Base-by-base conservation (phyloP, 2,797 vertebrate species). In the Cirrhinus mrigala region DNA sequence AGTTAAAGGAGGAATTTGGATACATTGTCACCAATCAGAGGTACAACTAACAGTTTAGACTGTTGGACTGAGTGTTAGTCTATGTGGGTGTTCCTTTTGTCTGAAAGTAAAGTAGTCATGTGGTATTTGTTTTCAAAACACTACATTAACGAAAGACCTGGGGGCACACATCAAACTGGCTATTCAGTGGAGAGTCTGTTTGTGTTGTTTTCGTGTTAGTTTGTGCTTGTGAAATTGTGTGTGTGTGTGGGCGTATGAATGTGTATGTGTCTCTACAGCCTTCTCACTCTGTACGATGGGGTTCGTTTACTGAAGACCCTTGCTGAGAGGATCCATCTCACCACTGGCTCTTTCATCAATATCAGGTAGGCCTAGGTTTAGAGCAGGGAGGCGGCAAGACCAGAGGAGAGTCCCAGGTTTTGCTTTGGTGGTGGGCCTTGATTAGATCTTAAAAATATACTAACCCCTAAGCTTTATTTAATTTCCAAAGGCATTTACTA, bases 1-100 rank as follows among this genome's bases (percentile, higher is more conserved):
- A 79, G 69, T 81, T 83, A 71, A 87, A 88, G 0, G 95, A 97
- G 1, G 95, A 96, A 80, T 97, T 96, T 0, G 96, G 96, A 89
- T 98, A 97, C 94, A 96, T 98, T 44, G 73, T 97, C 88, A 96
- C 97, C 0, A 96, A 98, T 89, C 97, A 97, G 90, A 97, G 97
- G 98, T 99, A 92, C 92, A 91, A 85, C 69, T 62, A 56, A 71
- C 69, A 54, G 64, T 40, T 58, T 22, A 60, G 5, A 66, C 18
- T 76, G 10, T 40, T 20, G 69, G 5, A 74, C 76, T 76, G 18
- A 79, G 24, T 88, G 37, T 66, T 37, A 82, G 4, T 71, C 33
- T 62, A 24, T 89, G 48, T 87, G 85, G 40, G 37, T 82, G 69
- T 83, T 48, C 9, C 46, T 69, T 83, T 85, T 81, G 44, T 74